Percentiles rank a stretch among this genome's conserved stretches.
These are phyloP conservation scores for Heliconius melpomene DNA, from an alignment of 1,140 invertebrate species.

Conservation along the genomic window DNA sequence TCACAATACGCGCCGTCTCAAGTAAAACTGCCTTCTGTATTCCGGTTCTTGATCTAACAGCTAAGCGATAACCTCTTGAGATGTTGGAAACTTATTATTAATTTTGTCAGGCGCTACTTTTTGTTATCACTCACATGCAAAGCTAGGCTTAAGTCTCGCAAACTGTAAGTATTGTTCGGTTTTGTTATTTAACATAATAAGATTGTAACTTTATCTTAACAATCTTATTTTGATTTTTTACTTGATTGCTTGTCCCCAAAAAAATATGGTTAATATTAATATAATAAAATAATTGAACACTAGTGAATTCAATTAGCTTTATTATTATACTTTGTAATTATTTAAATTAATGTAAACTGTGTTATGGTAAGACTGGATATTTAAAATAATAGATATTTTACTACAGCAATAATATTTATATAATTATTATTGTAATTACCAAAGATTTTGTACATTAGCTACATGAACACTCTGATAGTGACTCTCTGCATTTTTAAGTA, in stretches of 20 bases:
- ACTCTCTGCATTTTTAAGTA: neutral
- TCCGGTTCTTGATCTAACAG: too few species aligned
- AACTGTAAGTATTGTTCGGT: too few species aligned
- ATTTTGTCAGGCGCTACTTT: too few species aligned
- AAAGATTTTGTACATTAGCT: slow-evolving; percentile 32
- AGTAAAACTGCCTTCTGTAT: too few species aligned
- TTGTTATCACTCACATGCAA: too few species aligned
- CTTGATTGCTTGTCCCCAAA: neutral
- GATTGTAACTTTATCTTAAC: too few species aligned
- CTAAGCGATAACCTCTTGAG: too few species aligned
- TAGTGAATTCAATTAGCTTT: neutral
- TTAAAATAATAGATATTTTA: slow-evolving; percentile 26
- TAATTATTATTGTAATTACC: slow-evolving; percentile 57
- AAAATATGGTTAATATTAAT: neutral
- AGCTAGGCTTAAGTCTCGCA: too few species aligned
- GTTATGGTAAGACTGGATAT: slow-evolving; percentile 29
- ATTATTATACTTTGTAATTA: slow-evolving; percentile 2
- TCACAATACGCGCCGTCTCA: too few species aligned
- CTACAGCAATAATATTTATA: slow-evolving; percentile 51
- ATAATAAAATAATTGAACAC: neutral
- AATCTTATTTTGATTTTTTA: neutral
- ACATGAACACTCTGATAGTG: neutral
- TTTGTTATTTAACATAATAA: too few species aligned
- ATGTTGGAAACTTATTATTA: too few species aligned
- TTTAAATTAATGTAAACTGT: slow-evolving; percentile 13